Percentiles rank a stretch among this genome's conserved stretches.
These are phyloP conservation scores for Pomatostomus ruficeps DNA, from an alignment of 2,113 vertebrate species.

Conservation along the genomic window DNA sequence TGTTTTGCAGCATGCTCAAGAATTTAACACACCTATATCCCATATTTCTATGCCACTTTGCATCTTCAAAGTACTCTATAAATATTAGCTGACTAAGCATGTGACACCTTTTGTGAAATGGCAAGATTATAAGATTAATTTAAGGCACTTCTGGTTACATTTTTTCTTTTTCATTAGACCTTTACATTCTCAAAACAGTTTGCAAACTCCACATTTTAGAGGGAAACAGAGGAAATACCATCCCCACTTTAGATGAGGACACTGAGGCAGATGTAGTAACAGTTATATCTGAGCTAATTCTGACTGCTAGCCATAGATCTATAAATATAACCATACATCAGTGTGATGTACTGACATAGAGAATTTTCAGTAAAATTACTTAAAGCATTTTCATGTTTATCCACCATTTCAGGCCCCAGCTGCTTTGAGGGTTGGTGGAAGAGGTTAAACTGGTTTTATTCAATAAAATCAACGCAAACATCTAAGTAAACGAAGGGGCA, in stretches of 20 bases:
- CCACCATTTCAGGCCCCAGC: neutral
- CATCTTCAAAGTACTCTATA: neutral
- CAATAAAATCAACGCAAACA: neutral
- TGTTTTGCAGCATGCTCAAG: neutral
- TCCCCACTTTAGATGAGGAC: neutral
- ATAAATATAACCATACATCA: neutral
- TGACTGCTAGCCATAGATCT: neutral
- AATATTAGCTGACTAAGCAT: neutral
- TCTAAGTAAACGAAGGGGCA: constrained; percentile 1
- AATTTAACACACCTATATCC: neutral
- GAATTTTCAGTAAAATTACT: neutral
- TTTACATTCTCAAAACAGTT: neutral
- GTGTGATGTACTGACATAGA: neutral
- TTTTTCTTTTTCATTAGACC: neutral
- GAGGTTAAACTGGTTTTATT: neutral
- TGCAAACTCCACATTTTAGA: neutral
- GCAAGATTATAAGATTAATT: neutral
- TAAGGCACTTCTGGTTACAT: neutral
- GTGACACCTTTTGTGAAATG: neutral
- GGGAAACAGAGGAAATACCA: neutral
- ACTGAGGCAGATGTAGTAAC: neutral
- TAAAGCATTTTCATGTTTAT: neutral
- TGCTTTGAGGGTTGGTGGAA: neutral
- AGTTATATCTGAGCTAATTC: neutral
- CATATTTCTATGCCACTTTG: neutral